A percentile compares a stretch with the other conserved stretches of the same genome.
These are phyloP conservation scores for Phalera bucephala DNA, from an alignment of 2,888 invertebrate species.

Conservation along the genomic window DNA sequence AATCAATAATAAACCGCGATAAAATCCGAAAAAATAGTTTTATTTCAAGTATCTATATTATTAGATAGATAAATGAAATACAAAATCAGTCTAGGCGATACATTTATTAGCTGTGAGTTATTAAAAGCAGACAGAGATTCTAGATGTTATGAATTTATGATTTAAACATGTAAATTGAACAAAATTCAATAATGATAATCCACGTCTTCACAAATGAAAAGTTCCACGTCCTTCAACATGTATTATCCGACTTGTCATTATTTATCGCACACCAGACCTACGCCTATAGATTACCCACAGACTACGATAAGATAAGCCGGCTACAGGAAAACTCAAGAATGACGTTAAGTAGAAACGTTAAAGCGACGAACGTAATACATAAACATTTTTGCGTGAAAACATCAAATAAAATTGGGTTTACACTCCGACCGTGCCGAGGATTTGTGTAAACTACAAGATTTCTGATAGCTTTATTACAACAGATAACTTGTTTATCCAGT, in stretches of 20 bases:
- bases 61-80: no score
- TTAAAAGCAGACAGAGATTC: no score
- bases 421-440: slow-evolving; percentile 1
- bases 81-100: no score
- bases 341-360: slow-evolving; percentile 15
- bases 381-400: slow-evolving; percentile 16
- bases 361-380: slow-evolving; percentile 15
- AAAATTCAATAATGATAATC: no score
- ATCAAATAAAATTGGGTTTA: not conserved
- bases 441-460: slow-evolving; percentile 12
- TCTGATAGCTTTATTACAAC: slow-evolving; percentile 7
- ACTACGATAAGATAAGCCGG: slow-evolving; percentile 45
- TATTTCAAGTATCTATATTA: no score
- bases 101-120: no score
- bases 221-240: not conserved
- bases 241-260: slow-evolving; percentile 2
- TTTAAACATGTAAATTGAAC: not conserved
- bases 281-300: slow-evolving; percentile 29
- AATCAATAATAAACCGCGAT: no score
- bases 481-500: slow-evolving; percentile 7
- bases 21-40: no score
- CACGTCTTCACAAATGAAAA: no score
- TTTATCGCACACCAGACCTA: slow-evolving; percentile 31
- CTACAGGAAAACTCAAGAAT: slow-evolving; percentile 18
- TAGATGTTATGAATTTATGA: no score